These are phyloP conservation scores for Plebejus anna DNA, from an alignment of 2,888 invertebrate genomes.

Conservation along the genomic window DNA sequence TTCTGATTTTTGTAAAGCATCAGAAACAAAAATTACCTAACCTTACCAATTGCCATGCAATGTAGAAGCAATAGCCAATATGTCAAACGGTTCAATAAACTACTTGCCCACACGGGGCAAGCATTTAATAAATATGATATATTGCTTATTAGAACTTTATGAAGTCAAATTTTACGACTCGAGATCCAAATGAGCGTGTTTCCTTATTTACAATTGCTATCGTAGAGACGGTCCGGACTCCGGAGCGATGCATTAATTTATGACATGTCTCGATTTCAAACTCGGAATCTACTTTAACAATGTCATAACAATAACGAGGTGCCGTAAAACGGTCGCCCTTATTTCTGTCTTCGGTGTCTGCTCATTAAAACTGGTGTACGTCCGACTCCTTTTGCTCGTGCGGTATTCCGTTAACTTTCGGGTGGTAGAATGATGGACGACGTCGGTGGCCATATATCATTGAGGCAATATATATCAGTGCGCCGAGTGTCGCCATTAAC, in stretches of 20 bases:
- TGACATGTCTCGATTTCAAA: conserved; percentile 52
- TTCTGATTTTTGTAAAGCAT: not conserved
- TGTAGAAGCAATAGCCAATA: not conserved
- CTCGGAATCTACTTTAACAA: conserved; percentile 63
- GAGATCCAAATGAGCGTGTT: not conserved
- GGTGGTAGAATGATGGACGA: conserved; percentile 78
- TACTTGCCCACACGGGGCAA: not conserved
- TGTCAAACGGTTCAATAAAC: not conserved
- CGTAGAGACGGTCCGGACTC: not conserved
- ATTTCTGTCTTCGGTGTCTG: conserved; percentile 77
- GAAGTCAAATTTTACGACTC: not conserved
- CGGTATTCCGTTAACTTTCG: conserved; percentile 76
- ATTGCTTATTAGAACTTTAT: conserved; percentile 8
- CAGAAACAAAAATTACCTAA: not conserved
- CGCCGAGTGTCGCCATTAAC: conserved; percentile 79
- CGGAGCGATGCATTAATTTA: conserved; percentile 46
- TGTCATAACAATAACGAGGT: conserved; percentile 71
- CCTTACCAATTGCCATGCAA: too few species aligned
- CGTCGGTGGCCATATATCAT: conserved; percentile 74
- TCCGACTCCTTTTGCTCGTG: conserved; percentile 62
- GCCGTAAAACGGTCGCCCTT: conserved; percentile 67
- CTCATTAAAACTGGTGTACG: conserved; percentile 71
- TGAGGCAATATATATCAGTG: conserved; percentile 74
- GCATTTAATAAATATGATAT: not conserved
- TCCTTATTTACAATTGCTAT: conserved; percentile 21